A percentile compares a stretch with the other conserved stretches of the same genome.
Conservation (phyloP, 2,797 vertebrate genomes). For the Petrocephalus schoutedeni region DNA sequence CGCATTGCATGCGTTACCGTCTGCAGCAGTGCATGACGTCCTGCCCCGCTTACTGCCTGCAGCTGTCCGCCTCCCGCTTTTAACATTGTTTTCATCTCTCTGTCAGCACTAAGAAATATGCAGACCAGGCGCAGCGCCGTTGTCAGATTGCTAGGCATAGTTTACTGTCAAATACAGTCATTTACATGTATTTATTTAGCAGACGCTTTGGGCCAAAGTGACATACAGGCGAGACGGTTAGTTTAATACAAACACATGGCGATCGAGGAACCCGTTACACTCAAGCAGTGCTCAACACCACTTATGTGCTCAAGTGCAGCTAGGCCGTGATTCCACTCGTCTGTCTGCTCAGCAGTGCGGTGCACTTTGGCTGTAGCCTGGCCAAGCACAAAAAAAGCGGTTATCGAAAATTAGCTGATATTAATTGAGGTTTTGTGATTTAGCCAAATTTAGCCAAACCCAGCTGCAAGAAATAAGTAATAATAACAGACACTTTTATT, state of each 20-base stretch:
- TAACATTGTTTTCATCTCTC: not conserved
- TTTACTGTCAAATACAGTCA: not conserved
- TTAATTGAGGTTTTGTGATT: not conserved
- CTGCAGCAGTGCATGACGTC: not conserved
- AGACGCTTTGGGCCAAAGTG: not conserved
- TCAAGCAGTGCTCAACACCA: not conserved
- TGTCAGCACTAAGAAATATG: not conserved
- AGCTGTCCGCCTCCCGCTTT: not conserved
- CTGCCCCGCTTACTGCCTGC: not conserved
- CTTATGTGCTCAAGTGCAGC: not conserved
- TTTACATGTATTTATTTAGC: not conserved
- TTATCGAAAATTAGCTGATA: not conserved
- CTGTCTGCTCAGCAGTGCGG: not conserved
- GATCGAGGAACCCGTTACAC: not conserved
- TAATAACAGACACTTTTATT: too few relatives aligned
- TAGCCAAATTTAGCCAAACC: not conserved
- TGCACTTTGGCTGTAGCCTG: not conserved
- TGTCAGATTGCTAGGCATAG: not conserved
- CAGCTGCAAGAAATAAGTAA: not conserved
- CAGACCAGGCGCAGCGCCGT: not conserved
- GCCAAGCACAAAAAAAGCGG: not conserved
- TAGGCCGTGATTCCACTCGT: not conserved
- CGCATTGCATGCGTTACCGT: not conserved
- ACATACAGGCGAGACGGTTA: not conserved
- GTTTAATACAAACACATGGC: not conserved